phyloP scores from a whole-genome alignment of 2,888 invertebrate genomes.

The Calliphora vomitoria region DNA sequence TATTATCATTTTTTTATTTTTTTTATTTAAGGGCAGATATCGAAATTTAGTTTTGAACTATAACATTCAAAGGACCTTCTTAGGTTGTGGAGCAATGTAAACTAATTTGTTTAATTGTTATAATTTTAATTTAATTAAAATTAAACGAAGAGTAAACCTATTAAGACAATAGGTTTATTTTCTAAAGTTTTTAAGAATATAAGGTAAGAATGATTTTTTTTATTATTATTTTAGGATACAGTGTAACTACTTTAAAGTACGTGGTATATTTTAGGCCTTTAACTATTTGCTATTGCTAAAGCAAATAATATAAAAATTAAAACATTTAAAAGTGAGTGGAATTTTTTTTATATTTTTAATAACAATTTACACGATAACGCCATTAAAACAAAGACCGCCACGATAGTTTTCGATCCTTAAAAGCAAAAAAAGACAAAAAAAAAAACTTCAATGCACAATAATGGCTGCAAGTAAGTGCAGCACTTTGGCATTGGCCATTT shows the following conservation, averaged over 20 bases:
- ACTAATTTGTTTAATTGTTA: no score
- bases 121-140: no score
- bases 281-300: background rate
- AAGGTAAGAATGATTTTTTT: no score
- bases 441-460: constrained; percentile 8
- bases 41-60: no score
- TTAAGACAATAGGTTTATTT: no score
- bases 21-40: no score
- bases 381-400: constrained; percentile 55
- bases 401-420: constrained; percentile 26
- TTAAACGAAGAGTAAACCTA: no score
- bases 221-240: background rate
- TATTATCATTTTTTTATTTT: no score
- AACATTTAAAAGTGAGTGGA: background rate
- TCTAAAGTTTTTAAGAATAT: background rate
- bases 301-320: constrained; percentile 33
- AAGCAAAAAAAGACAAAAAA: background rate
- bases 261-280: background rate
- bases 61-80: no score
- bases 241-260: background rate
- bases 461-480: constrained; percentile 33
- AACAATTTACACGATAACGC: constrained; percentile 68
- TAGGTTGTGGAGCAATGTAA: no score
- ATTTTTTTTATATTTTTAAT: constrained; percentile 44
- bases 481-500: constrained; percentile 52